These are phyloP conservation scores for Hippocampus mohnikei DNA, from an alignment of 2,113 vertebrate genomes.

Conservation along the genomic window DNA sequence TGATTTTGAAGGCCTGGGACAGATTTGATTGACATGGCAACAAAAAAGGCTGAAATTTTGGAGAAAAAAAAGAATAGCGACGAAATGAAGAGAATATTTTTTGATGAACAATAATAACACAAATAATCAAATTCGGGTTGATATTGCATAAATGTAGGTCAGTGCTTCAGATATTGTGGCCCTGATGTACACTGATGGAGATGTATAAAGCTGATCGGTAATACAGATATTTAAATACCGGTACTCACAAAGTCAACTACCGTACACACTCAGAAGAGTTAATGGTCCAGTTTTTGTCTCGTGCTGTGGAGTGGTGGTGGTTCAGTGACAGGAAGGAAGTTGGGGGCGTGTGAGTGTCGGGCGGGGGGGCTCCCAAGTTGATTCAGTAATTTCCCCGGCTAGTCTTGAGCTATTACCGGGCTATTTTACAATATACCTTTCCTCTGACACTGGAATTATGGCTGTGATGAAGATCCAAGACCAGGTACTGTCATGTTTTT, in stretches of 20 bases:
- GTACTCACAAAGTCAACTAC: not conserved
- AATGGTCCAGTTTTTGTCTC: not conserved
- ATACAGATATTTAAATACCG: no score
- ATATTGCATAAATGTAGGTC: no score
- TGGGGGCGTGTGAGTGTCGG: conserved; percentile 6
- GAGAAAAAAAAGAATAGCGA: no score
- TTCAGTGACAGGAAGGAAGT: conserved; percentile 43
- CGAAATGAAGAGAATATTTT: no score
- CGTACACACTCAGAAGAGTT: not conserved
- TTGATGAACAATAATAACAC: no score
- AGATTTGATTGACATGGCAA: no score
- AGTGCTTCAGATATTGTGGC: no score
- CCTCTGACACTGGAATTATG: conserved; percentile 50
- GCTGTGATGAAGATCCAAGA: conserved; percentile 70
- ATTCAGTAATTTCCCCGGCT: conserved; percentile 1
- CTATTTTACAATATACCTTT: conserved; percentile 19
- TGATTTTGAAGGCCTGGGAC: no score
- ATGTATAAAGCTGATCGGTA: no score
- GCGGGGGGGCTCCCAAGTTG: conserved; percentile 8
- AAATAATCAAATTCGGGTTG: no score
- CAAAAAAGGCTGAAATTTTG: no score
- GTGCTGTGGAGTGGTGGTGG: conserved; percentile 12
- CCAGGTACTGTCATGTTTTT: conserved; percentile 58
- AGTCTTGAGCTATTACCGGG: conserved; percentile 28
- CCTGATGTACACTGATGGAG: no score